A percentile compares a stretch with the other conserved stretches of the same genome.
These are phyloP conservation scores for Panthera tigris DNA, from an alignment of 2,113 vertebrate genomes.

Conservation along the genomic window DNA sequence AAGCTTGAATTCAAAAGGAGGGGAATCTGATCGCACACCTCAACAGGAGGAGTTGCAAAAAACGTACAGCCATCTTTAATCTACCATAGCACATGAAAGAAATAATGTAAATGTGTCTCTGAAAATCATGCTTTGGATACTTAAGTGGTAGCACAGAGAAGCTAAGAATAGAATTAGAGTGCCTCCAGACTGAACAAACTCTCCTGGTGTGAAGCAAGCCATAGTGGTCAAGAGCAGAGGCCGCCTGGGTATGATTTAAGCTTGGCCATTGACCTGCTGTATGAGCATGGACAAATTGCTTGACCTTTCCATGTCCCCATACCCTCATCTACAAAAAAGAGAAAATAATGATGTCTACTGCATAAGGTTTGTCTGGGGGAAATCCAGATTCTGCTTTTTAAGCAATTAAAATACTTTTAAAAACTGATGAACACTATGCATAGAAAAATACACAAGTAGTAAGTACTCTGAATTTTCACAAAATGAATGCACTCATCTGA, in stretches of 20 bases:
- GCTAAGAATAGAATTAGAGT: neutral
- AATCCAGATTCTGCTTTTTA: conserved; percentile 1
- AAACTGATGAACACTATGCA: neutral
- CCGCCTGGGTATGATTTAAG: neutral
- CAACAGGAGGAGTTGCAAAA: neutral
- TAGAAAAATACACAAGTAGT: neutral
- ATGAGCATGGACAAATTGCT: neutral
- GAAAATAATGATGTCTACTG: neutral
- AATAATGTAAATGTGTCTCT: neutral
- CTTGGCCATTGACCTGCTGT: neutral
- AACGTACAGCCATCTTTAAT: neutral
- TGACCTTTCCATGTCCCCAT: neutral
- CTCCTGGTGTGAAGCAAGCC: neutral
- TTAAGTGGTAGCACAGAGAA: neutral
- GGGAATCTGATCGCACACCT: neutral
- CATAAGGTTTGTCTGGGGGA: neutral
- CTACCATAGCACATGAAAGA: neutral
- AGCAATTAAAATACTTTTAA: neutral
- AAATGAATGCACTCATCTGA: neutral
- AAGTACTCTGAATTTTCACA: neutral
- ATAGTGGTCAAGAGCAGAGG: neutral
- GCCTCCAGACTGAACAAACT: neutral
- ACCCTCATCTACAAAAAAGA: neutral
- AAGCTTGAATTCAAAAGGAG: neutral
- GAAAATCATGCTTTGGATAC: neutral